Evolutionary conservation across 2,888 invertebrate species (phyloP), one percentile per base, ranked within the genome.

Genomic region (Charanyca ferruginea): DNA sequence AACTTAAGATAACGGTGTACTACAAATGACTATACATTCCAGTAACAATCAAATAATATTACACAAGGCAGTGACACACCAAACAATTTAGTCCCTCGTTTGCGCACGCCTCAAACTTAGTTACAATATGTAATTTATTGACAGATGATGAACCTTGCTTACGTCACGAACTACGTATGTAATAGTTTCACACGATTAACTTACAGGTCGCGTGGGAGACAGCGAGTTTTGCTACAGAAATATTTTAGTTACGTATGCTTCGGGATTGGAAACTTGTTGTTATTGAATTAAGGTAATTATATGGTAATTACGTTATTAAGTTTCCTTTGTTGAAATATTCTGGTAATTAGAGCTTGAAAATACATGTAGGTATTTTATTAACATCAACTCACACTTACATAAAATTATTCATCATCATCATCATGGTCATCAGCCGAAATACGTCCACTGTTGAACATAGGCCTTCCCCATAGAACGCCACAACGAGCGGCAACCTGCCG

Each of bases 61-160:
- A 9, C 25, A 4, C 7, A 1, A 8, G 13, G 7, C 18, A 25
- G 18, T 23, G 41, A 42, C 16, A 42, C 16, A 41, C 18, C 35
- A 59, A 63, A 77, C 57, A 42, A 61, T 57, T 49, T 28, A 32
- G 18, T 4, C 22, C 45, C n/a, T 53, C 41, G 28, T 77, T 63
- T 71, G 73, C 49, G 45, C 52, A 61, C 22, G 48, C 47, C 44
- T 5, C 18, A 59, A 73, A 77, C 64, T 63, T n/a, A 38, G 23
- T 62, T 41, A 49, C 73, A 54, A 57, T 45, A 38, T 32, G 45
- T 49, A 54, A 58, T 72, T 47, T 72, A 72, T 72, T 64, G 73
- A 64, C 65, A 54, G 41, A 63, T 63, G 73, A 45, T 23, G 58
- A 73, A n/a, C 16, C 48, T n/a, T 62, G 32, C 3, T 42, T 11